phyloP scores from a whole-genome alignment of 2,797 vertebrate species.

The Labroides dimidiatus region DNA sequence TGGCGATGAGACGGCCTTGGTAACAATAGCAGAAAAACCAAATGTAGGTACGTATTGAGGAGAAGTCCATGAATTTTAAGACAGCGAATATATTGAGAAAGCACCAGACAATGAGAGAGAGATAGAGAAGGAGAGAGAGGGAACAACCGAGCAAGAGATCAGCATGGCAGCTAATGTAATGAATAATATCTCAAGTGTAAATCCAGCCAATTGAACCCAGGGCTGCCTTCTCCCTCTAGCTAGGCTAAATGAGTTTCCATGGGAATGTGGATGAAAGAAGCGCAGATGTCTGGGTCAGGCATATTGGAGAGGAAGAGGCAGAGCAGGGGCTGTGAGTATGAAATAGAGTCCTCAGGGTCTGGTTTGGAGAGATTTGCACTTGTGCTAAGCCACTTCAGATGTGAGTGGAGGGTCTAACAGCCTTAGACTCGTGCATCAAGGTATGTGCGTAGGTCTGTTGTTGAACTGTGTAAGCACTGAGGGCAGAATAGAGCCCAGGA shows the following conservation, averaged over 20 bases:
- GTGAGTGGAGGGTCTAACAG: conserved; percentile 82
- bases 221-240: conserved; percentile 79
- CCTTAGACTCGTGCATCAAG: conserved; percentile 80
- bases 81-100: conserved; percentile 79
- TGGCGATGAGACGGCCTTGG: conserved; percentile 56
- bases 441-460: conserved; percentile 81
- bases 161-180: conserved; percentile 84
- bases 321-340: conserved; percentile 76
- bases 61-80: conserved; percentile 84
- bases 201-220: conserved; percentile 84
- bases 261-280: conserved; percentile 83
- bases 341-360: conserved; percentile 83
- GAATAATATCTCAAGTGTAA: conserved; percentile 87
- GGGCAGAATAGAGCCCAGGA: conserved; percentile 72
- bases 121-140: conserved; percentile 50
- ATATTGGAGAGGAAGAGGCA: conserved; percentile 79
- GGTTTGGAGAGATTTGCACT: conserved; percentile 84
- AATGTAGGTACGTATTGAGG: conserved; percentile 71
- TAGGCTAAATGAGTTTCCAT: conserved; percentile 84
- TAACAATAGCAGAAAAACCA: conserved; percentile 68
- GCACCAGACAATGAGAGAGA: conserved; percentile 76
- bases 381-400: conserved; percentile 82
- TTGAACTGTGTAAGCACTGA: conserved; percentile 79
- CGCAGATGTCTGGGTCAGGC: conserved; percentile 80
- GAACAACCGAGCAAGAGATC: conserved; percentile 76